Base-by-base conservation (phyloP, 2,113 vertebrate genomes). In the Percina caprodes region DNA sequence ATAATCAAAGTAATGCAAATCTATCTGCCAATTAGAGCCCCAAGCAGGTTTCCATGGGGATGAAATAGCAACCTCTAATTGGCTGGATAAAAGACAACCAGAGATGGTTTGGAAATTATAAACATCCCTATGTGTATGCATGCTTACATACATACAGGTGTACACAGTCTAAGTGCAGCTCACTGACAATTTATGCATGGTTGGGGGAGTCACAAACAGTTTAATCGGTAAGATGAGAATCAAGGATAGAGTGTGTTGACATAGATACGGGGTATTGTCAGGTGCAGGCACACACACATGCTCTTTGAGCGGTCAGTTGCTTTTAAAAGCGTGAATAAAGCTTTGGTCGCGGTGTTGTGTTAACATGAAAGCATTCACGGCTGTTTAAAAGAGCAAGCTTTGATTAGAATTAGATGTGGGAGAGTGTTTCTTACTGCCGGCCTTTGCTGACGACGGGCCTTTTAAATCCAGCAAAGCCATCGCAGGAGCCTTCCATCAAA, bases 1-100 rank as follows among this genome's bases (percentile, higher is more conserved):
- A 1, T 62, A 87, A 90, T 92, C 91, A 93, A 94, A 94, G 89
- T 87, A 61, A 93, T 93, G 90, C 91, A 94, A 93, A 94, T 94
- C 58, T 62, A 26, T 77, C 79, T 83, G 39, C 88, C 89, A 93
- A 92, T 94, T 93, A 92, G 80, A 58, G 79, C 45, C 69, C 71
- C 77, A 87, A 89, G 88, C 82, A 90, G 77, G 85, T 92, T 93
- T 91, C 89, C 77, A 80, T 85, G 85, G 86, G 90, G 91, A 93
- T 90, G 88, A 91, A 92, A 90, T 78, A 61, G 88, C 68, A 88
- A 78, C 62, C 72, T 87, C 70, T 93, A 93, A 93, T 94, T 91
- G 91, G 88, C 74, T 61, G 80, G 73, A 93, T 93, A 88, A 92
- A 91, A 91, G 85, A 79, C 87, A 89, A 91, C 77, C 83, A 84